phyloP scores from a whole-genome alignment of 2,113 vertebrate species.

The Sapajus apella region DNA sequence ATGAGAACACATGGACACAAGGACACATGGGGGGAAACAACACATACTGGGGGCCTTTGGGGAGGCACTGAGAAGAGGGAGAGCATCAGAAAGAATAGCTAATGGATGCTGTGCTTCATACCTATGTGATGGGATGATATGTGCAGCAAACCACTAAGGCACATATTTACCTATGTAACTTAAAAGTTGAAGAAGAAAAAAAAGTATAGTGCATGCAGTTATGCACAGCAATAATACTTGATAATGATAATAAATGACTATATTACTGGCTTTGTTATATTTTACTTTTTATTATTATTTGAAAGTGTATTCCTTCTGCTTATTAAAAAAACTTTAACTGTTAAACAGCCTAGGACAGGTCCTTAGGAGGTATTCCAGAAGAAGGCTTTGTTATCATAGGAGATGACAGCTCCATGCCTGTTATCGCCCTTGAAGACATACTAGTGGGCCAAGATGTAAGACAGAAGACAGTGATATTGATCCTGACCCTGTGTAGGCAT shows the following conservation, averaged over 20 bases:
- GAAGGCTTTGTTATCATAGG: neutral
- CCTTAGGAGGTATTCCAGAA: neutral
- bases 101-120: too few relatives aligned
- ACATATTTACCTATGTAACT: too few relatives aligned
- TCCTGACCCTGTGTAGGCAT: neutral
- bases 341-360: neutral
- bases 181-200: too few relatives aligned
- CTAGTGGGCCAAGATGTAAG: neutral
- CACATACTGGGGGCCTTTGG: too few relatives aligned
- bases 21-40: too few relatives aligned
- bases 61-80: too few relatives aligned
- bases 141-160: too few relatives aligned
- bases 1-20: too few relatives aligned
- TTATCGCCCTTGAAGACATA: neutral
- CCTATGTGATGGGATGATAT: too few relatives aligned
- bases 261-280: neutral
- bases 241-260: neutral
- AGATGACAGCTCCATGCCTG: neutral
- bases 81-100: too few relatives aligned
- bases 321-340: neutral
- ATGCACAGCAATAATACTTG: neutral
- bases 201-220: neutral
- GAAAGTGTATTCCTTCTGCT: neutral
- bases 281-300: neutral
- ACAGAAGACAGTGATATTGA: neutral